A percentile compares a stretch with the other conserved stretches of the same genome.
Conservation (phyloP, 2,888 invertebrate genomes). For the Cosmia pyralina region DNA sequence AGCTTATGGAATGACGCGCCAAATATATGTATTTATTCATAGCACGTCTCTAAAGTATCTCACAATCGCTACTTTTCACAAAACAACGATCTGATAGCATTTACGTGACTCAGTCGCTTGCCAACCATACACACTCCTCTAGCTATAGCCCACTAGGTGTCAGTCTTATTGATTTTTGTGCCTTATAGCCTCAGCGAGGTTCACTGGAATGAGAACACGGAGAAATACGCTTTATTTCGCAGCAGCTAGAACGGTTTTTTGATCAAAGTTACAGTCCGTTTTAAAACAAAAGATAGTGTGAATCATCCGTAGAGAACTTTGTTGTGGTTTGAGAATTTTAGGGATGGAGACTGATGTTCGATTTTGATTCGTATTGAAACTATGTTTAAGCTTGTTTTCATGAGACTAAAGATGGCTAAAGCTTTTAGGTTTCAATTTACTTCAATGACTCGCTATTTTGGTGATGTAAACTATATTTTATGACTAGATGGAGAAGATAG, state of each 20-base stretch:
- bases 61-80: constrained; percentile 68
- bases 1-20: constrained; percentile 51
- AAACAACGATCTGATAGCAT: constrained; percentile 67
- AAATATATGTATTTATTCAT: constrained; percentile 62
- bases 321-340: constrained; percentile 65
- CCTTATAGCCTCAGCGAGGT: constrained; percentile 63
- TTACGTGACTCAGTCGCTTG: constrained; percentile 68
- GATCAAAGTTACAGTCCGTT: constrained; percentile 49
- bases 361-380: constrained; percentile 40
- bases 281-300: constrained; percentile 79
- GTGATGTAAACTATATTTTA: constrained; percentile 31
- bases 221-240: constrained; percentile 59
- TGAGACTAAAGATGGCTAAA: constrained; percentile 5
- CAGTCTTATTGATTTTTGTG: constrained; percentile 76
- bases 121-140: constrained; percentile 59
- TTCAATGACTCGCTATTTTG: constrained; percentile 32
- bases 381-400: constrained; percentile 25
- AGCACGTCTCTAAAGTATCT: constrained; percentile 64
- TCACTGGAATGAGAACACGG: constrained; percentile 36
- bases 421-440: constrained; percentile 46
- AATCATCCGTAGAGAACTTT: constrained; percentile 76
- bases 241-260: constrained; percentile 49
- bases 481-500: constrained; percentile 20
- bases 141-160: constrained; percentile 66
- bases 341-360: constrained; percentile 53